Base-by-base conservation (phyloP, 2,113 vertebrate genomes). In the Paramisgurnus dabryanus region DNA sequence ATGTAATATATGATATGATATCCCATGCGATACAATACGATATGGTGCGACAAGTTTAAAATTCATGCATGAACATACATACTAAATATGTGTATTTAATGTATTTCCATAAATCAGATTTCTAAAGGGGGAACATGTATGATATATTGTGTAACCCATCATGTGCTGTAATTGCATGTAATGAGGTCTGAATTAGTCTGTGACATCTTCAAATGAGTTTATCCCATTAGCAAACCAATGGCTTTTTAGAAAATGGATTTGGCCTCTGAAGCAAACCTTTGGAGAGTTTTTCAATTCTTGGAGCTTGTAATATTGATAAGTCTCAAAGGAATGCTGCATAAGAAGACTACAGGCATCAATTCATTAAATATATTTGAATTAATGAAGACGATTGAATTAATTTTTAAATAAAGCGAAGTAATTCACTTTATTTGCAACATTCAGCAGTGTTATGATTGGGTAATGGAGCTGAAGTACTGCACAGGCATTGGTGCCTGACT, bases 291-390 rank as follows among this genome's bases (percentile, higher is more conserved):
- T 67, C 10, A 53, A 49, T 66, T 66, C 68, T 67, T 72, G 63
- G 45, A 80, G 69, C 57, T 69, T 65, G 79, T 43, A 74, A 67
- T 74, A 72, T 67, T 74, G 79, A 84, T 79, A 79, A 65, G 53
- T 84, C 70, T 84, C 80, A 22, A 41, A 67, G 63, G 83, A 67
- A 45, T 27, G 7, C 58, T 61, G 58, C 63, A 50, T 78, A 78
- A 84, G 58, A 65, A 79, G 75, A 69, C 60, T 63, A 71, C 79
- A 78, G 83, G 27, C 53, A 68, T 73, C 83, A 73, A 81, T 81
- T 76, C 69, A 81, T 79, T 81, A 79, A 84, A 74, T 70, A 67
- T 76, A 79, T 75, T 79, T 73, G 80, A 82, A 76, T 84, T 81
- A 84, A 79, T 79, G 65, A 84, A 39, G 41, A 63, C 66, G 68